phyloP scores from a whole-genome alignment of 1,140 invertebrate species.

The Hypsibius dujardini region DNA sequence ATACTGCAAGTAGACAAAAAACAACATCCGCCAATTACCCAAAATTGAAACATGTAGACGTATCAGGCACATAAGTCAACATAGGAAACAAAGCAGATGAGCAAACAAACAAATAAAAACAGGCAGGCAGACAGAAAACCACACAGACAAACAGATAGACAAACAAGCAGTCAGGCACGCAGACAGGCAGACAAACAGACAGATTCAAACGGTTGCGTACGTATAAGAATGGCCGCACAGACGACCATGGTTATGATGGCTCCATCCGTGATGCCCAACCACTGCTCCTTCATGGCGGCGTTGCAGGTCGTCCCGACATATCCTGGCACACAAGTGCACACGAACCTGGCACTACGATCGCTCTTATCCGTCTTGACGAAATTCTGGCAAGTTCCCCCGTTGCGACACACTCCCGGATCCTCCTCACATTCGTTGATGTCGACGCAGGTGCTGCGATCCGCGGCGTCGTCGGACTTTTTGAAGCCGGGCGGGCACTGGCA shows the following conservation, averaged over 20 bases:
- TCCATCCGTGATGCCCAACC: slow-evolving; percentile 28
- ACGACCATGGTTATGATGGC: slow-evolving; percentile 31
- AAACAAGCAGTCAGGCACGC: no score
- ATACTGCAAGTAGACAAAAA: slow-evolving; percentile 44
- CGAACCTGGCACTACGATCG: slow-evolving; percentile 43
- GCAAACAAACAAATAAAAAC: no score
- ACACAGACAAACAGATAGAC: no score
- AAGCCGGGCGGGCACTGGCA: slow-evolving; percentile 17
- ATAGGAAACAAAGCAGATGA: no score
- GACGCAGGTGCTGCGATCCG: slow-evolving; percentile 40
- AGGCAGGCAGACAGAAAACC: no score
- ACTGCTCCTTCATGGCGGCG: slow-evolving; percentile 24
- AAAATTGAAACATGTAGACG: no score
- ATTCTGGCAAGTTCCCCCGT: slow-evolving; percentile 42
- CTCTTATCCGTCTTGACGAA: slow-evolving; percentile 47
- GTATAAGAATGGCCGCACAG: slow-evolving; percentile 28
- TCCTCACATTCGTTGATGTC: slow-evolving; percentile 56
- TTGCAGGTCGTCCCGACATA: slow-evolving; percentile 87
- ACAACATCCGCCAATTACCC: slow-evolving; percentile 15
- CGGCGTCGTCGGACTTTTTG: slow-evolving; percentile 17
- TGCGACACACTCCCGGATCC: slow-evolving; percentile 44
- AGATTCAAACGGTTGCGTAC: slow-evolving; percentile 27
- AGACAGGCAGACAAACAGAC: not conserved
- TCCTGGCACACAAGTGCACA: slow-evolving; percentile 62
- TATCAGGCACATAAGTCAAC: no score